Evolutionary conservation across 1,140 invertebrate species (phyloP).

Genomic region (Brachionus rubens): DNA sequence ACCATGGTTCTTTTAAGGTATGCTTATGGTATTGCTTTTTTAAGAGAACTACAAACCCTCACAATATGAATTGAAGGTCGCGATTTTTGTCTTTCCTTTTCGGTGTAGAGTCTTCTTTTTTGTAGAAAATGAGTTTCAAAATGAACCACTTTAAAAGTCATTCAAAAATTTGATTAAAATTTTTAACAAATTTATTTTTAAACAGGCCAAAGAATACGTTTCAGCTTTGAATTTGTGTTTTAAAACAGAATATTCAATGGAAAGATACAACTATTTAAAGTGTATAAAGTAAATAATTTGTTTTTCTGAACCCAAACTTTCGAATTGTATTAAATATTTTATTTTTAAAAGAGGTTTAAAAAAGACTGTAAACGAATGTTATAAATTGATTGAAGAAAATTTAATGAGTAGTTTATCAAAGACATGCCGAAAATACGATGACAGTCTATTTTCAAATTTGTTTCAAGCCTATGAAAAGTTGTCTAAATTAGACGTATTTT

Average conservation of each 20-base stretch:
- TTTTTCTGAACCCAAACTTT: background rate
- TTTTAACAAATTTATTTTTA: background rate
- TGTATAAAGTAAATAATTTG: slow-evolving; percentile 31
- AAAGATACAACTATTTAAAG: background rate
- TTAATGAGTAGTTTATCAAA: background rate
- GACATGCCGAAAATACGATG: slow-evolving; percentile 13
- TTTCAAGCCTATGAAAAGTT: slow-evolving; percentile 5
- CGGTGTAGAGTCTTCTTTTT: no score
- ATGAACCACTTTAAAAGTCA: background rate
- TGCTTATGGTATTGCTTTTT: no score
- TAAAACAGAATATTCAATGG: background rate
- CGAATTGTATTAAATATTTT: background rate
- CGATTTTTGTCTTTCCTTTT: no score
- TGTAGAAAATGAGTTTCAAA: no score
- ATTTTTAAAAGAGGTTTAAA: background rate
- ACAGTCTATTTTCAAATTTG: background rate
- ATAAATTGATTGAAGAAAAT: slow-evolving; percentile 22
- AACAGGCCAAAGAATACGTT: background rate
- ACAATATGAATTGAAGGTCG: no score
- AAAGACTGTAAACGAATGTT: slow-evolving; percentile 6
- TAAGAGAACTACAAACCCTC: no score
- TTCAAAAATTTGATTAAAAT: background rate
- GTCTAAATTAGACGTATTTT: background rate
- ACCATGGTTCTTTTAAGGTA: no score
- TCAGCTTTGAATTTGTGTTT: background rate